Conservation (phyloP, 2,888 invertebrate species). For the Metellina segmentata region DNA sequence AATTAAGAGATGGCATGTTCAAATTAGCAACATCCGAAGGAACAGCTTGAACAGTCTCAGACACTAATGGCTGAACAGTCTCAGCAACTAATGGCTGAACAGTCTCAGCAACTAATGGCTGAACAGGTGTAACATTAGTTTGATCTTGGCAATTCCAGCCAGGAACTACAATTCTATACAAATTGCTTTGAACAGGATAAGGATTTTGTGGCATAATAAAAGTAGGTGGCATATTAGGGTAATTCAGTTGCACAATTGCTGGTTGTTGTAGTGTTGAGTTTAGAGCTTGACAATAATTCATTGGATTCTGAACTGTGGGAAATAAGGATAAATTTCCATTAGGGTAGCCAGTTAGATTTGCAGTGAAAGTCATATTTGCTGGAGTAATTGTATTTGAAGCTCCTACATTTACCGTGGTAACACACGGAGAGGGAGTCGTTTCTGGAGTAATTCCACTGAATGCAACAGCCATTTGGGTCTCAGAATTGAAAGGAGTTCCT, state of each 20-base stretch:
- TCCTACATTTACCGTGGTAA: neutral
- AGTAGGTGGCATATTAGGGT: neutral
- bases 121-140: neutral
- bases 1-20: neutral
- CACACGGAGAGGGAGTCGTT: neutral
- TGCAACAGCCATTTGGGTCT: slow-evolving; percentile 4
- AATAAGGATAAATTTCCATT: slow-evolving; percentile 1
- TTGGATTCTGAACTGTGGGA: slow-evolving; percentile 10
- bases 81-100: neutral
- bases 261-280: slow-evolving; percentile 13
- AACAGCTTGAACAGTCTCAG: neutral
- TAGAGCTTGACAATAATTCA: neutral
- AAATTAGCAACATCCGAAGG: neutral
- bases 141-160: neutral
- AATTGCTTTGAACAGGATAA: neutral
- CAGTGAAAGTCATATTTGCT: neutral
- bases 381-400: neutral
- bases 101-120: neutral
- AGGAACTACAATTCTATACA: neutral
- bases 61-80: neutral
- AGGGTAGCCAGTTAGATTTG: neutral
- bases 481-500: slow-evolving; percentile 38
- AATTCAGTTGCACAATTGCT: neutral
- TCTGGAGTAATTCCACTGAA: neutral
- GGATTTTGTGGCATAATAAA: neutral